These are phyloP conservation scores for Phataginus tricuspis DNA, from an alignment of 2,797 vertebrate species.

Conservation along the genomic window DNA sequence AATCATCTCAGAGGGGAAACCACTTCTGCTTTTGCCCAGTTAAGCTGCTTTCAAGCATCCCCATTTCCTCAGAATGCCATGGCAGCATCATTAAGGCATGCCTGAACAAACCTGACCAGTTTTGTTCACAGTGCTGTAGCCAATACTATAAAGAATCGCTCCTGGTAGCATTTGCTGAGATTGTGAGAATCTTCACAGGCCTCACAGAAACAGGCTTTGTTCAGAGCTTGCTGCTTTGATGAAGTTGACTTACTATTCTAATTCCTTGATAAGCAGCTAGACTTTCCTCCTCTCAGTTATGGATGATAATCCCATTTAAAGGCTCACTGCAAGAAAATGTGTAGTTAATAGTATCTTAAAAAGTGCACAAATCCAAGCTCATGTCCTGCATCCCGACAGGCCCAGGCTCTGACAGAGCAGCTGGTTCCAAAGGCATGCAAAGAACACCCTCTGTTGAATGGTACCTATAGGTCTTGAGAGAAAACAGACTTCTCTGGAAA, in stretches of 20 bases:
- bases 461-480: background rate
- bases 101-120: rapidly evolving
- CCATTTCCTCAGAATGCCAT: background rate
- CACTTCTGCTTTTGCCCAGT: background rate
- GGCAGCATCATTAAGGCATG: rapidly evolving
- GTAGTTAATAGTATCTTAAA: background rate
- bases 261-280: slow-evolving; percentile 5
- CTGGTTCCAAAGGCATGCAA: background rate
- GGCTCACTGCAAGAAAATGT: background rate
- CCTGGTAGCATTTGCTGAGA: background rate
- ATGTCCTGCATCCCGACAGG: background rate
- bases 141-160: background rate
- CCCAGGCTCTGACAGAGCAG: background rate
- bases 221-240: background rate
- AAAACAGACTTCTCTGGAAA: background rate
- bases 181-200: background rate
- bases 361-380: background rate
- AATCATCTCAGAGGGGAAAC: background rate
- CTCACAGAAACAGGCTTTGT: background rate
- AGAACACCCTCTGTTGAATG: background rate
- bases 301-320: background rate
- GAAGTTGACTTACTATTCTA: background rate
- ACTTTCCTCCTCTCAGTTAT: slow-evolving; percentile 3
- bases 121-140: background rate
- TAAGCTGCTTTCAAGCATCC: background rate